These are phyloP conservation scores for Pseudomyrmex sp. DNA, from an alignment of 1,140 invertebrate species.

Conservation along the genomic window DNA sequence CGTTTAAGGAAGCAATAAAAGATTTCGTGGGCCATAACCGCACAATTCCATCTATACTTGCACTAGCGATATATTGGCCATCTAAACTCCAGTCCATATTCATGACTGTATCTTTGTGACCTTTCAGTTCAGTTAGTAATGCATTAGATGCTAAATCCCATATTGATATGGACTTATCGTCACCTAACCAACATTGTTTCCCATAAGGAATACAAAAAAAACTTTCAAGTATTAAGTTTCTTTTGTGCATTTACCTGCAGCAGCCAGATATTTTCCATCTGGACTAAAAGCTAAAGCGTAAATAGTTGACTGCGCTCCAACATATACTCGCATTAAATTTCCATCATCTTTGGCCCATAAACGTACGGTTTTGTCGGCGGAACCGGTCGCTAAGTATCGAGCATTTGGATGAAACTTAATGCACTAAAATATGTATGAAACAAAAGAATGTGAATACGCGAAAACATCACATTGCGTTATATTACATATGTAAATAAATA, in stretches of 20 bases:
- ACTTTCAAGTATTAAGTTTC: neutral
- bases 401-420: slow-evolving; percentile 94
- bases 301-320: slow-evolving; percentile 87
- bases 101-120: slow-evolving; percentile 87
- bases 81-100: slow-evolving; percentile 88
- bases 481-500: neutral
- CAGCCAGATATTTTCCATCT: slow-evolving; percentile 89
- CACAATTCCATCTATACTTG: slow-evolving; percentile 87
- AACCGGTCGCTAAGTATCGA: slow-evolving; percentile 92
- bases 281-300: slow-evolving; percentile 89
- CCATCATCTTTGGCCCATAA: slow-evolving; percentile 90
- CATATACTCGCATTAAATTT: slow-evolving; percentile 87
- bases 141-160: slow-evolving; percentile 90
- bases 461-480: neutral
- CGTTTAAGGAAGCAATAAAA: slow-evolving; percentile 78
- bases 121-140: slow-evolving; percentile 87
- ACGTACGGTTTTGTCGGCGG: slow-evolving; percentile 91
- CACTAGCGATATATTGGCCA: slow-evolving; percentile 87
- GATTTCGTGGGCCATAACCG: slow-evolving; percentile 87
- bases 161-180: slow-evolving; percentile 88
- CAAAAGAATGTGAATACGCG: too few species aligned
- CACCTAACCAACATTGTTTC: slow-evolving; percentile 83
- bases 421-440: slow-evolving; percentile 84
- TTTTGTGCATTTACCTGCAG: slow-evolving; percentile 85
- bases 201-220: neutral